phyloP scores from a whole-genome alignment of 2,797 vertebrate genomes.

The Parauchenoglanis ngamensis region DNA sequence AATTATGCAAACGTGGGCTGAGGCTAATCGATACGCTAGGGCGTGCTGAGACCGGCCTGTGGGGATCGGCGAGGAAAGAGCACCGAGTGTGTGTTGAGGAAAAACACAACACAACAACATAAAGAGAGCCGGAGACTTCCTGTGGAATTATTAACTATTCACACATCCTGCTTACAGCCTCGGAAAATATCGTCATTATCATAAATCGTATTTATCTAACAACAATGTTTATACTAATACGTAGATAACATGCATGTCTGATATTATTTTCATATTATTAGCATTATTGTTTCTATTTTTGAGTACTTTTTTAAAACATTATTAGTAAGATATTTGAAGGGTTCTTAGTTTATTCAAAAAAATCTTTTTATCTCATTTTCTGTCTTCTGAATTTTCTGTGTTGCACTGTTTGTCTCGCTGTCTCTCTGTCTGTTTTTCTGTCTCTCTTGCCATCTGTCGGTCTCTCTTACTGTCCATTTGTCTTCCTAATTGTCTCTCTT shows the following conservation, averaged over 20 bases:
- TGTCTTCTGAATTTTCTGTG: background rate
- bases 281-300: background rate
- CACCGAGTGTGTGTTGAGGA: background rate
- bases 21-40: slow-evolving; percentile 47
- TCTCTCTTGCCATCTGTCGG: background rate
- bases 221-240: background rate
- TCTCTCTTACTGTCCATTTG: background rate
- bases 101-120: background rate
- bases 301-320: background rate
- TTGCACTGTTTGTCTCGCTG: background rate
- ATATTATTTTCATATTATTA: background rate
- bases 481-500: background rate
- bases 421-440: background rate
- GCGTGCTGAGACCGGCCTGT: slow-evolving; percentile 20
- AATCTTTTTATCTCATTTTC: too few species aligned
- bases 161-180: background rate
- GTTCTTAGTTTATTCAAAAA: too few species aligned
- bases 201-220: background rate
- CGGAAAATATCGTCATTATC: background rate
- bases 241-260: background rate
- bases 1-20: slow-evolving; percentile 52
- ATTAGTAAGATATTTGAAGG: background rate
- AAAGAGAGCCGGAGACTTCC: background rate
- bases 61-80: background rate
- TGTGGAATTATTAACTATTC: background rate